Conservation (phyloP, 2,797 vertebrate genomes). For the Gadopsis bispinosus region DNA sequence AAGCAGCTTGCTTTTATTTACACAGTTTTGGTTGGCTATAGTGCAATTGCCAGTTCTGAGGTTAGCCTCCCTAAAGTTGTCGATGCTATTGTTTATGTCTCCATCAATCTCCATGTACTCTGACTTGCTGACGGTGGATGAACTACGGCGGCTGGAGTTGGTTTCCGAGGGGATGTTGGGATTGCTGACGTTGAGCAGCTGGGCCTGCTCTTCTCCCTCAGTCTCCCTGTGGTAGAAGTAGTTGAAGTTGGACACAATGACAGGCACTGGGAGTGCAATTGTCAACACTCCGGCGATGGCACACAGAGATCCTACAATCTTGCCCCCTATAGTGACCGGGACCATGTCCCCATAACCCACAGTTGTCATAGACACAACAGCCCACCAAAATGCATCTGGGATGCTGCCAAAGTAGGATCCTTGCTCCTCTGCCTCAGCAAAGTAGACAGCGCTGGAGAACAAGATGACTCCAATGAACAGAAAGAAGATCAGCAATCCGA, state of each 20-base stretch:
- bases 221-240: slow-evolving; percentile 99
- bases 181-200: slow-evolving; percentile 96
- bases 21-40: slow-evolving; percentile 96
- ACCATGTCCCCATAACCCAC: slow-evolving; percentile 99
- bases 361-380: slow-evolving; percentile 99
- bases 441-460: slow-evolving; percentile 98
- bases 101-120: slow-evolving; percentile 99
- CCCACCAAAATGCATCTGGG: slow-evolving; percentile 99
- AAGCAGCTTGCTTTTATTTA: slow-evolving; percentile 98
- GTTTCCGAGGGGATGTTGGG: slow-evolving; percentile 97
- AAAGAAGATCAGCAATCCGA: slow-evolving; percentile 98
- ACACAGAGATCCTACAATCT: slow-evolving; percentile 99
- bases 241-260: slow-evolving; percentile 99
- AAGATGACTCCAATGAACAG: slow-evolving; percentile 99
- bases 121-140: slow-evolving; percentile 97
- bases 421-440: slow-evolving; percentile 97
- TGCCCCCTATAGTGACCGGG: slow-evolving; percentile 99
- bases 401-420: slow-evolving; percentile 95
- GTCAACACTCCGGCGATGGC: slow-evolving; percentile 99
- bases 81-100: slow-evolving; percentile 98
- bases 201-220: slow-evolving; percentile 98
- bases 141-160: slow-evolving; percentile 97
- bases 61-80: slow-evolving; percentile 98
- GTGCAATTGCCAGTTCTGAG: slow-evolving; percentile 99
- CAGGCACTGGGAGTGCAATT: slow-evolving; percentile 99